These are phyloP conservation scores for Cotesia vestalis DNA, from an alignment of 1,140 invertebrate species.

Conservation along the genomic window DNA sequence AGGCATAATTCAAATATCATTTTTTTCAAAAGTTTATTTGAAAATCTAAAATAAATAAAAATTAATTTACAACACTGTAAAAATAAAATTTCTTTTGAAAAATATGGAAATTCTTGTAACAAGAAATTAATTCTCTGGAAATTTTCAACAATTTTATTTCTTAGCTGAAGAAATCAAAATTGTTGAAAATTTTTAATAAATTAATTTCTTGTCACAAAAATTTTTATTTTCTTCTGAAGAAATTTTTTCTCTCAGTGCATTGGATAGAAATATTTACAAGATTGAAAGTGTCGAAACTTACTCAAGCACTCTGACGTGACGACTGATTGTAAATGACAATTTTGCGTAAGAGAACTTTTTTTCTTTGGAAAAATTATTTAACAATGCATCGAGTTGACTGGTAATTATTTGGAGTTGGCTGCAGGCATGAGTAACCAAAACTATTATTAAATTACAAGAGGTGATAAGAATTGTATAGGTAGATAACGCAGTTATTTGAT, in stretches of 20 bases:
- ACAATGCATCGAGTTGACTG: constrained; percentile 23
- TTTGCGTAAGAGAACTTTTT: neutral
- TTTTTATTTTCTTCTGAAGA: too few species aligned
- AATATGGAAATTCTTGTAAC: too few species aligned
- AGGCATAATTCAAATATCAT: constrained; percentile 36
- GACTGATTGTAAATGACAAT: constrained; percentile 8
- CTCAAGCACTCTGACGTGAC: constrained; percentile 15
- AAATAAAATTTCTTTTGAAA: too few species aligned
- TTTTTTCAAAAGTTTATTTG: neutral
- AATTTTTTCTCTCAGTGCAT: too few species aligned
- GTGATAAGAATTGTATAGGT: constrained; percentile 40
- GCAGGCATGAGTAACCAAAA: constrained; percentile 40
- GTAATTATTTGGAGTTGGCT: constrained; percentile 39
- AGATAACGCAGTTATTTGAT: constrained; percentile 40
- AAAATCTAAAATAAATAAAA: neutral
- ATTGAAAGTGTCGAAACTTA: neutral
- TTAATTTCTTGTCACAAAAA: too few species aligned
- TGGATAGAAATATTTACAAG: too few species aligned
- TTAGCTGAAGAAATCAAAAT: too few species aligned
- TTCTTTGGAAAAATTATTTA: neutral
- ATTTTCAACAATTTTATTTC: too few species aligned
- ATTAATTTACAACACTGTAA: neutral
- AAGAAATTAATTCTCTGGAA: too few species aligned
- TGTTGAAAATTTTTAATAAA: too few species aligned
- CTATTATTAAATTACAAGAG: constrained; percentile 33